These are phyloP conservation scores for Erynnis tages DNA, from an alignment of 2,888 invertebrate genomes.

Conservation along the genomic window DNA sequence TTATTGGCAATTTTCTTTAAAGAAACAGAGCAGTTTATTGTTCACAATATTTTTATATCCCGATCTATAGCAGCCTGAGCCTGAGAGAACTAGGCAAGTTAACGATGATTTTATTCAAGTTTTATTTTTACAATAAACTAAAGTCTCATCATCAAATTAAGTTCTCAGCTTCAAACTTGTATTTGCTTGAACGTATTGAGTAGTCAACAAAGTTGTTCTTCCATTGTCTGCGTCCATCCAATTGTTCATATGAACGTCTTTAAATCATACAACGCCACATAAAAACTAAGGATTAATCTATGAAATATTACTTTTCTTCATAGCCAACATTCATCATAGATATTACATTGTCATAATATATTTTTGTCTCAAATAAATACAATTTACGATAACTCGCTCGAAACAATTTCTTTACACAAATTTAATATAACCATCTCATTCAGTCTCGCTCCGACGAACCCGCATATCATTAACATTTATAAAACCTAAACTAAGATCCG, in stretches of 20 bases:
- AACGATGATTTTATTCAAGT: too few relatives aligned
- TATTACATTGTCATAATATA: conserved; percentile 13
- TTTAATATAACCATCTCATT: conserved; percentile 16
- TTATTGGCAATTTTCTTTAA: too few relatives aligned
- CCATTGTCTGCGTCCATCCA: too few relatives aligned
- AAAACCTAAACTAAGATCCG: conserved; percentile 25
- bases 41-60: too few relatives aligned
- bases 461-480: conserved; percentile 25
- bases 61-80: too few relatives aligned
- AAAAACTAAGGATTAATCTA: neutral
- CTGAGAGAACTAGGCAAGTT: too few relatives aligned
- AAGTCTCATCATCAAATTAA: too few relatives aligned
- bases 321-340: conserved; percentile 15
- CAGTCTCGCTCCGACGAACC: conserved; percentile 25
- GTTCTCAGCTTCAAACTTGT: too few relatives aligned
- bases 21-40: too few relatives aligned
- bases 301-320: conserved; percentile 13
- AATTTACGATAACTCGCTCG: neutral
- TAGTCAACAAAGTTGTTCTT: neutral
- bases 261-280: conserved; percentile 9
- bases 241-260: conserved; percentile 1
- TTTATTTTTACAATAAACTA: too few relatives aligned
- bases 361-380: conserved; percentile 14
- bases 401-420: conserved; percentile 9
- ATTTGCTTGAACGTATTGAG: too few relatives aligned